Base-by-base conservation (phyloP, 2,797 vertebrate species). In the Melopsittacus undulatus region DNA sequence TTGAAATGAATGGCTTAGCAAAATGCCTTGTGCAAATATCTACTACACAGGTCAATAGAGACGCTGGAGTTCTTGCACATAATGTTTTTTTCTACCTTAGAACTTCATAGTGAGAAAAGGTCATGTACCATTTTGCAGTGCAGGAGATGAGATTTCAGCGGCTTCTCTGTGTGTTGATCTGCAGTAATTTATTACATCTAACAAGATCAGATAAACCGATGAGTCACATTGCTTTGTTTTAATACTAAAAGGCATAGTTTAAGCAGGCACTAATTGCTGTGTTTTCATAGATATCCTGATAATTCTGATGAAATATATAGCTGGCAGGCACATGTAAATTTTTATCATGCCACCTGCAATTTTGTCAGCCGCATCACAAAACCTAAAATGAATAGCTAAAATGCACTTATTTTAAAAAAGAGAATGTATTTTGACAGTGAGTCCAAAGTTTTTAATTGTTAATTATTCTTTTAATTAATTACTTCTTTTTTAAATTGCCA, bases 141-240 rank as follows among this genome's bases (percentile, higher is more conserved):
- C 83, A 81, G 29, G 46, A 64, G 52, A 77, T 83, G 57, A 68
- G 66, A 73, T 86, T 92, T 83, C 42, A 81, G 66, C 62, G 68
- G 19, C 83, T 62, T 88, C 79, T 80, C 29, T 78, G 4, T 64
- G 52, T 56, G 62, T 86, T 80, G 78, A 74, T 87, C 64, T 80
- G 36, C 79, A 59, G 42, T 69, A 80, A 89, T 86, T 90, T 90
- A 72, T 96, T 85, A 23, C 16, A 36, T 51, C 7, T 40, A 73
- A 51, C n/a, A 48, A 57, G 32, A n/a, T 83, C 43, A 72, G 64
- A 80, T 81, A 94, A 94, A 88, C 21, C 1, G 1, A 70, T 91
- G 87, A 86, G 56, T 89, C 83, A 81, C 36, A 10, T 49, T 78
- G 38, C 69, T 90, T 83, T 83, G 78, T 82, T 94, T 91, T 64